A percentile compares a stretch with the other conserved stretches of the same genome.
phyloP scores from a whole-genome alignment of 1,140 invertebrate genomes.

The Aphaenogaster floridana region DNA sequence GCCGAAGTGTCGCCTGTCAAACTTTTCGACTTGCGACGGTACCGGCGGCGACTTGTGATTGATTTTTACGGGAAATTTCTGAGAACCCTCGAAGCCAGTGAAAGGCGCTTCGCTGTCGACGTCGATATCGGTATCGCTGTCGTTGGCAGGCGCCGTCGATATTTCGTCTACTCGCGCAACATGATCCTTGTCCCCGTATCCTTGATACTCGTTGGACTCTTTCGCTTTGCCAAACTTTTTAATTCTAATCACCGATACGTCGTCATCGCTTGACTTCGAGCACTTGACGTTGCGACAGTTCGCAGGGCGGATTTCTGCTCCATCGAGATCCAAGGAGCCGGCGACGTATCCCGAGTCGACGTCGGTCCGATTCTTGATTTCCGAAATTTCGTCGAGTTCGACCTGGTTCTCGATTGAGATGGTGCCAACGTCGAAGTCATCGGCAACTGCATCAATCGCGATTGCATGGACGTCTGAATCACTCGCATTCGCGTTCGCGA shows the following conservation, averaged over 20 bases:
- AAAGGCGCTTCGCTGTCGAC: slow-evolving; percentile 75
- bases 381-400: slow-evolving; percentile 25
- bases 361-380: slow-evolving; percentile 14
- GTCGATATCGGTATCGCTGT: slow-evolving; percentile 30
- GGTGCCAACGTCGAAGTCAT: neutral
- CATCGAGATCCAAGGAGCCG: neutral
- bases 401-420: neutral
- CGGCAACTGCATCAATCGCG: slow-evolving; percentile 8
- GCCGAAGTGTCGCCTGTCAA: slow-evolving; percentile 82
- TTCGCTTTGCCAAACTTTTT: slow-evolving; percentile 22
- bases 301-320: neutral
- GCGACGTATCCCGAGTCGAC: slow-evolving; percentile 5
- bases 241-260: neutral
- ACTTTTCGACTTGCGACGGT: slow-evolving; percentile 77
- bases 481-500: neutral
- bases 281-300: slow-evolving; percentile 29
- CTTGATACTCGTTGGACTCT: neutral
- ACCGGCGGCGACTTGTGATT: slow-evolving; percentile 77
- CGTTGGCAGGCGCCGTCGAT: slow-evolving; percentile 33
- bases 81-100: slow-evolving; percentile 80
- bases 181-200: neutral
- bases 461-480: slow-evolving; percentile 11
- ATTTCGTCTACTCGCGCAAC: neutral
- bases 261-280: neutral
- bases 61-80: slow-evolving; percentile 80